phyloP scores from a whole-genome alignment of 2,113 vertebrate species.

The Cepphus grylle region DNA sequence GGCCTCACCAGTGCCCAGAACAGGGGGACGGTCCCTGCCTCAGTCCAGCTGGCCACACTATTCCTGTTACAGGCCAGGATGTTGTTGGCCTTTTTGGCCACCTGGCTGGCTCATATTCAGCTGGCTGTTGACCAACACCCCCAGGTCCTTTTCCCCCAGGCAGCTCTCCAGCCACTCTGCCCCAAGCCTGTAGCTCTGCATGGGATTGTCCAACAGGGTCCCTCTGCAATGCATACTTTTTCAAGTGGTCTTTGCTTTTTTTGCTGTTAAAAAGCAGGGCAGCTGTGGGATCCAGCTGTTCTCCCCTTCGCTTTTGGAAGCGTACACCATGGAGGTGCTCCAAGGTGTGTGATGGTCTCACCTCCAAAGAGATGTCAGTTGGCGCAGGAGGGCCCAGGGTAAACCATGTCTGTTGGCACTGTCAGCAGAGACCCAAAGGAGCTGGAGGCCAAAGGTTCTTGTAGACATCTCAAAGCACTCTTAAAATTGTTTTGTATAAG shows the following conservation, averaged over 20 bases:
- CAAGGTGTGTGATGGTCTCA: neutral
- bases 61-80: neutral
- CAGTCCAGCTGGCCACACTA: too few relatives aligned
- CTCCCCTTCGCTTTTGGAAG: neutral
- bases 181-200: neutral
- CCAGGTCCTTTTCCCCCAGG: neutral
- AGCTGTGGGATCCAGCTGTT: neutral
- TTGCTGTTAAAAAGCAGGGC: neutral
- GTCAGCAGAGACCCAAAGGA: neutral
- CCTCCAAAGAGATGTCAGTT: fast-evolving
- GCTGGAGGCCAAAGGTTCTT: neutral
- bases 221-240: neutral
- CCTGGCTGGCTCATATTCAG: neutral
- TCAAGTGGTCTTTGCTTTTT: neutral
- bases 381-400: neutral
- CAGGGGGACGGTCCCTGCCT: neutral
- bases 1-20: neutral
- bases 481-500: neutral
- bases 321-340: neutral
- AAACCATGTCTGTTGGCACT: neutral
- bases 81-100: neutral
- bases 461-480: neutral
- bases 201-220: neutral
- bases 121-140: too few relatives aligned
- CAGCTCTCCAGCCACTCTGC: neutral